Conservation (phyloP, 2,797 vertebrate species). For the Bradypodion ventrale region DNA sequence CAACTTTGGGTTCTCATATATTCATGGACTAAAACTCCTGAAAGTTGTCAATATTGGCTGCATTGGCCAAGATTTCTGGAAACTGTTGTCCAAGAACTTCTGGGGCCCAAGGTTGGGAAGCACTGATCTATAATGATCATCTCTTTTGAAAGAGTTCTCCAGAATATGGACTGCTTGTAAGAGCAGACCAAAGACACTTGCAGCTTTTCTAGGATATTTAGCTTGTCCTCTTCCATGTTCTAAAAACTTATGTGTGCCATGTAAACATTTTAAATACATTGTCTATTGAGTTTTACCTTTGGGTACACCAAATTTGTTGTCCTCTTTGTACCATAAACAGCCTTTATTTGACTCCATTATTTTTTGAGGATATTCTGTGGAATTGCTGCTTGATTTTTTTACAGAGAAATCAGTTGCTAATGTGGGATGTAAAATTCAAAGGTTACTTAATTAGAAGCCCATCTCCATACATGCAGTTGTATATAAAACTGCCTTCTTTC, state of each 20-base stretch:
- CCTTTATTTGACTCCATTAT: slow-evolving; percentile 76
- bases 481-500: background rate
- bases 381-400: slow-evolving; percentile 77
- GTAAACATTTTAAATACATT: background rate
- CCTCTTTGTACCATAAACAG: slow-evolving; percentile 88
- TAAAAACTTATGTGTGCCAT: background rate
- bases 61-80: too few relatives aligned
- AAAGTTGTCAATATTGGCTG: too few relatives aligned
- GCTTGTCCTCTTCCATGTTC: background rate
- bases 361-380: slow-evolving; percentile 81
- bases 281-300: slow-evolving; percentile 77
- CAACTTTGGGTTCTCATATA: too few relatives aligned
- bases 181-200: background rate
- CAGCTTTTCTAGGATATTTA: background rate
- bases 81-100: too few relatives aligned
- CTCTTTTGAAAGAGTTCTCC: background rate
- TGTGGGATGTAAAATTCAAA: slow-evolving; percentile 29
- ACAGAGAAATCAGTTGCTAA: slow-evolving; percentile 85
- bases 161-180: slow-evolving; percentile 8
- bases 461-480: background rate
- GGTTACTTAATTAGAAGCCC: background rate
- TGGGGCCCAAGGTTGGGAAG: too few relatives aligned
- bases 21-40: too few relatives aligned
- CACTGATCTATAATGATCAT: too few relatives aligned
- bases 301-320: slow-evolving; percentile 89